Evolutionary conservation across 2,888 invertebrate species (phyloP).

Genomic region (Odontocolon sp.): DNA sequence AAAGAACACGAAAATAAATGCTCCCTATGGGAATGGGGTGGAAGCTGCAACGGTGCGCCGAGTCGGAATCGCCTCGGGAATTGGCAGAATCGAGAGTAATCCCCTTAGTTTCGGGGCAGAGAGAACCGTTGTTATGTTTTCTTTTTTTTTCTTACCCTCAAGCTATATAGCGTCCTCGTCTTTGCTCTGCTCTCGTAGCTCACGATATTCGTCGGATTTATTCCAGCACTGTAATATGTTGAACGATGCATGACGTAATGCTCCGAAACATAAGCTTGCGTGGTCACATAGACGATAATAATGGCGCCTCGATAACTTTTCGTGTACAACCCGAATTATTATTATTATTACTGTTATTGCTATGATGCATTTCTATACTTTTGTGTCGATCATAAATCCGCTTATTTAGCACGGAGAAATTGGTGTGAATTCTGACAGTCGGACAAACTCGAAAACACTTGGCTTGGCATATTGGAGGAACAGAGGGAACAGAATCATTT

Average conservation of each 20-base stretch:
- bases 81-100: conserved; percentile 62
- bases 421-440: conserved; percentile 76
- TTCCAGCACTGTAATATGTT: conserved; percentile 30
- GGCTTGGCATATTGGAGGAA: not conserved
- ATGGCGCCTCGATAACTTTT: conserved; percentile 27
- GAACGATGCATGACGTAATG: conserved; percentile 30
- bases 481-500: conserved; percentile 43
- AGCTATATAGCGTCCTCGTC: not conserved
- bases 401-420: conserved; percentile 65
- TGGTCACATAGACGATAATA: conserved; percentile 28
- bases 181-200: not conserved
- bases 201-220: conserved; percentile 51
- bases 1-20: conserved; percentile 42
- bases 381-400: conserved; percentile 64
- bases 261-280: conserved; percentile 9
- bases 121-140: too few species aligned
- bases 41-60: conserved; percentile 44
- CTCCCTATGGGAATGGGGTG: conserved; percentile 47
- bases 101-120: conserved; percentile 62
- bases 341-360: not conserved
- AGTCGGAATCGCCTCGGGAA: conserved; percentile 62
- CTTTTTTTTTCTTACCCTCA: conserved; percentile 32
- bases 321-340: conserved; percentile 14
- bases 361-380: not conserved
- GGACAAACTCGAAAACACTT: conserved; percentile 34